Conservation (phyloP, 2,113 vertebrate genomes). For the Rhinogobius similis region DNA sequence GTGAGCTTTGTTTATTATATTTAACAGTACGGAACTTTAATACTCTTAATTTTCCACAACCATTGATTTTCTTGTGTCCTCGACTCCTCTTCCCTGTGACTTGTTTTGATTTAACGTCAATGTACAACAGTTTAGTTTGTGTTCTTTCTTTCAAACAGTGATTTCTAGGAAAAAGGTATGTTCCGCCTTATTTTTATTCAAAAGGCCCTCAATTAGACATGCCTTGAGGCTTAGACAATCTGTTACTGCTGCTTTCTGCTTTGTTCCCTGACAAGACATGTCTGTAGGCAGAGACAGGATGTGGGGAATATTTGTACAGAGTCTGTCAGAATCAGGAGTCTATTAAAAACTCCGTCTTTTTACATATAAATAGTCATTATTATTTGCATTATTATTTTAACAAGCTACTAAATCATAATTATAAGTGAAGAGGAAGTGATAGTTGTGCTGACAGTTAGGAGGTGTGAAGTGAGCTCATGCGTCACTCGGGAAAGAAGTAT, state of each 20-base stretch:
- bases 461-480: not conserved
- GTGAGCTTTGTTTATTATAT: not conserved
- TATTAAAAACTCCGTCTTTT: not conserved
- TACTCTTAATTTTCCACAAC: constrained; percentile 21
- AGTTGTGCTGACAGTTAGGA: not conserved
- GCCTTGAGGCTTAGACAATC: constrained; percentile 36
- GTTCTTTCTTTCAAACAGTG: constrained; percentile 52
- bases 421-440: not conserved
- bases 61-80: constrained; percentile 53
- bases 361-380: not conserved
- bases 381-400: not conserved
- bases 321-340: constrained; percentile 31
- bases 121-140: constrained; percentile 47
- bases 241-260: constrained; percentile 45
- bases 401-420: not conserved
- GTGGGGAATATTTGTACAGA: constrained; percentile 13
- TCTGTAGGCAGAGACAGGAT: constrained; percentile 38
- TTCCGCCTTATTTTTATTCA: constrained; percentile 56
- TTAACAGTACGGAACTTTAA: not conserved
- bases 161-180: constrained; percentile 62
- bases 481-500: not conserved
- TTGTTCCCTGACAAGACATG: constrained; percentile 64
- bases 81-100: constrained; percentile 27
- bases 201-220: constrained; percentile 59
- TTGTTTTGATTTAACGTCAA: constrained; percentile 50